Conservation (phyloP, 2,888 invertebrate genomes). For the Tenodera sinensis region DNA sequence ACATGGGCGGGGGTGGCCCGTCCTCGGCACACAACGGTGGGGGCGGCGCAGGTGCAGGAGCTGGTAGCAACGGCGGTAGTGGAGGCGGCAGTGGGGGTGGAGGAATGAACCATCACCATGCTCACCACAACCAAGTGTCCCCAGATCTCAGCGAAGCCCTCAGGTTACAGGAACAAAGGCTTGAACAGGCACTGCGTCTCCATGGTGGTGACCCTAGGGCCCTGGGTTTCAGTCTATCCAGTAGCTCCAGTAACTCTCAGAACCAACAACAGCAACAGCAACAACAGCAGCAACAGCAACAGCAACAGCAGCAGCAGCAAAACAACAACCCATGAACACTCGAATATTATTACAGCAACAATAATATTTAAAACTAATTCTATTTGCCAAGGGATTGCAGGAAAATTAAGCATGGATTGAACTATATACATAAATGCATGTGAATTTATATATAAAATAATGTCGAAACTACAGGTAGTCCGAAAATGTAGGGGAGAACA, state of each 20-base stretch:
- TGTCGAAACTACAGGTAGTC: slow-evolving; percentile 16
- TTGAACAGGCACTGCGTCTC: slow-evolving; percentile 78
- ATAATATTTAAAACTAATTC: not conserved
- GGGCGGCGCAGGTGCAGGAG: not conserved
- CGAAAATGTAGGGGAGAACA: slow-evolving; percentile 15
- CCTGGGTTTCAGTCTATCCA: slow-evolving; percentile 66
- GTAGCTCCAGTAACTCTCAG: slow-evolving; percentile 34
- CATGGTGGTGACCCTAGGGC: slow-evolving; percentile 72
- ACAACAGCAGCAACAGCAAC: not conserved
- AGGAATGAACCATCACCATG: slow-evolving; percentile 40
- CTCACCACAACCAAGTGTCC: slow-evolving; percentile 51
- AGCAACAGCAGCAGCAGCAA: slow-evolving; percentile 25
- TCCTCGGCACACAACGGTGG: not conserved
- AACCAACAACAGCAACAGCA: slow-evolving; percentile 21
- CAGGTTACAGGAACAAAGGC: slow-evolving; percentile 68
- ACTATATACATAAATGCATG: slow-evolving; percentile 23
- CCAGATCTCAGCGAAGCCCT: slow-evolving; percentile 59
- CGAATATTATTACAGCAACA: slow-evolving; percentile 18
- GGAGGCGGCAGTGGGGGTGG: slow-evolving; percentile 46
- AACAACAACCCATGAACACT: slow-evolving; percentile 27
- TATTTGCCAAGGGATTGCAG: slow-evolving; percentile 2
- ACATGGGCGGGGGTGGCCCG: slow-evolving; percentile 19
- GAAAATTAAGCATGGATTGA: slow-evolving; percentile 16
- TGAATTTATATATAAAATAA: slow-evolving; percentile 27
- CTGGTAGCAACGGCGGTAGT: slow-evolving; percentile 42